Evolutionary conservation across 2,797 vertebrate genomes (phyloP), one percentile per base, ranked within the genome.

Genomic region (Sphaeramia orbicularis): DNA sequence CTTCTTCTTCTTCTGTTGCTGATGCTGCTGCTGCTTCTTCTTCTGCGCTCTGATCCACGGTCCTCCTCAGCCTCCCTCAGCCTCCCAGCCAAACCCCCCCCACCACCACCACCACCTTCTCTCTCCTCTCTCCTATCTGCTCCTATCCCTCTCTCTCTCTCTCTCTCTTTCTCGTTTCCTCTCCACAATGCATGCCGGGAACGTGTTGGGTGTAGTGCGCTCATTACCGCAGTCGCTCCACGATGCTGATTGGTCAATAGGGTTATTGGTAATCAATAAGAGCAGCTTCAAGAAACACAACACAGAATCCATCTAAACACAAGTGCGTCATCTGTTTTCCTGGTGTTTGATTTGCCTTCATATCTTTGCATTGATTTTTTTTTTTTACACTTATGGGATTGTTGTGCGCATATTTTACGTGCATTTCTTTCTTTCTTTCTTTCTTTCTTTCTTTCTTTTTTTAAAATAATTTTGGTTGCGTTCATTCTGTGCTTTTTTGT

Each of bases 161-260:
- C 75, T 69, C 50, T 45, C 52, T 40, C 47, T 50, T 54, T 13
- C 47, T 35, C 65, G 16, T 61, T 42, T 57, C 43, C 15, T 45
- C 42, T 40, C 45, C 81, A 77, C 90, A 89, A 86, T 92, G 93
- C 93, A 93, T 93, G 91, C 89, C 83, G 93, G 91, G 94, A 93
- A 91, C 71, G 51, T 56, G 82, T 84, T 61, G 74, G 74, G 61
- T 81, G 77, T 74, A 47, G 70, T 50, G 85, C 52, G 74, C 79
- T 83, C 63, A 78, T 85, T 84, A 86, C 80, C 42, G 90, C 83
- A 80, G 59, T 78, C 68, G 14, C 18, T 71, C 59, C 69, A 21
- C 18, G 0, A 43, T 51, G 53, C 71, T 53, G 9, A 84, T 76
- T 85, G 86, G 77, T 52, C 62, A 15, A 44, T 4, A 6, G 55